Conservation (phyloP, 2,797 vertebrate species). For the Typhlichthys subterraneus region DNA sequence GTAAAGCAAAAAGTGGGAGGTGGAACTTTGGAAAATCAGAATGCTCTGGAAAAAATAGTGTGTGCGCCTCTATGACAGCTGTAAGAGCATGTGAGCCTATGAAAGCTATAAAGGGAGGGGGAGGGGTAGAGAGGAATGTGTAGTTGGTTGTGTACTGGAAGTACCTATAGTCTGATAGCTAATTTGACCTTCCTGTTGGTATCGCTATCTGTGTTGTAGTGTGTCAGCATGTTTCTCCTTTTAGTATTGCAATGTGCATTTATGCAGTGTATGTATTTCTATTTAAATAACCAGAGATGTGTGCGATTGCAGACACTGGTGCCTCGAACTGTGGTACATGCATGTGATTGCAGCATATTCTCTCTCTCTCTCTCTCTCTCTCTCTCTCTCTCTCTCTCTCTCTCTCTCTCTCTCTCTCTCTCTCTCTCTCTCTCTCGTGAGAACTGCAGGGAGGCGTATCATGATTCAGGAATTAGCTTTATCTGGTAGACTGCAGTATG, state of each 20-base stretch:
- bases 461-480: constrained; percentile 49
- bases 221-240: constrained; percentile 5
- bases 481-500: constrained; percentile 20
- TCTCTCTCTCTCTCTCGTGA: background rate
- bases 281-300: background rate
- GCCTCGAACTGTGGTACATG: constrained; percentile 48
- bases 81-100: no score
- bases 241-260: constrained; percentile 13
- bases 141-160: no score
- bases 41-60: no score
- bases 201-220: background rate
- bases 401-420: background rate
- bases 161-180: no score
- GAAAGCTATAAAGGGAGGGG: no score
- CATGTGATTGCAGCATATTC: constrained; percentile 55
- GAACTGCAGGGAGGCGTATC: constrained; percentile 37
- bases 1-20: no score
- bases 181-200: background rate
- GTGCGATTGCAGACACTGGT: constrained; percentile 36
- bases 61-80: no score
- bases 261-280: constrained; percentile 22
- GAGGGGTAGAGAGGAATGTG: no score
- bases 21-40: no score
- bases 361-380: background rate
- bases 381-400: constrained; percentile 1